These are phyloP conservation scores for Pantelozetes paolii DNA, from an alignment of 2,888 invertebrate genomes.

Conservation along the genomic window DNA sequence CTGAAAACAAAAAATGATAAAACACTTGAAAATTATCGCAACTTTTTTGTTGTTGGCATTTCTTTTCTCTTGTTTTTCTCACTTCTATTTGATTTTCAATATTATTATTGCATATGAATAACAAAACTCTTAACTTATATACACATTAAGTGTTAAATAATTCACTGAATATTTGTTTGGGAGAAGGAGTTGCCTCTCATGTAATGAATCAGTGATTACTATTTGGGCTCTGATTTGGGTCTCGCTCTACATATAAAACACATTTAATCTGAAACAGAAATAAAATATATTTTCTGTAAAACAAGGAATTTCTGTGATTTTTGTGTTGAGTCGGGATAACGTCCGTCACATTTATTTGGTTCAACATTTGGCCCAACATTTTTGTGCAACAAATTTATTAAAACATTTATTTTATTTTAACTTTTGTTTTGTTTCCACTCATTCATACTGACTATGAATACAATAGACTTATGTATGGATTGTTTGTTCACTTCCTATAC, in stretches of 20 bases:
- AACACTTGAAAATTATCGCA: too few species aligned
- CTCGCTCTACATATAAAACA: neutral
- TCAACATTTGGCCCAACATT: neutral
- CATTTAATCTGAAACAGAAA: too few species aligned
- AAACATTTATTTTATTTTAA: neutral
- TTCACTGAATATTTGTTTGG: neutral
- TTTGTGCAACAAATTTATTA: neutral
- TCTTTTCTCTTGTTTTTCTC: neutral
- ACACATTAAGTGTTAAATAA: neutral
- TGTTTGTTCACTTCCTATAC: too few species aligned
- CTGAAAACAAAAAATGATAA: neutral
- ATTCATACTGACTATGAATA: too few species aligned
- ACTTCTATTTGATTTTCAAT: too few species aligned
- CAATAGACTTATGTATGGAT: too few species aligned
- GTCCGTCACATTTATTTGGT: conserved; percentile 6
- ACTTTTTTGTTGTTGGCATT: neutral
- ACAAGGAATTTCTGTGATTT: neutral
- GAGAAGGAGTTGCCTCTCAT: conserved; percentile 26
- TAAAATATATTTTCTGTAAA: too few species aligned
- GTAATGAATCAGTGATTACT: neutral
- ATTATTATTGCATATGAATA: neutral
- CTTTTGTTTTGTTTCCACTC: neutral
- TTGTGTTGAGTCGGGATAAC: neutral
- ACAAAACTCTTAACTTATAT: neutral
- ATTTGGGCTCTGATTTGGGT: neutral